Conservation (phyloP, 1,140 invertebrate genomes). For the Pseudomyrmex pallidus region DNA sequence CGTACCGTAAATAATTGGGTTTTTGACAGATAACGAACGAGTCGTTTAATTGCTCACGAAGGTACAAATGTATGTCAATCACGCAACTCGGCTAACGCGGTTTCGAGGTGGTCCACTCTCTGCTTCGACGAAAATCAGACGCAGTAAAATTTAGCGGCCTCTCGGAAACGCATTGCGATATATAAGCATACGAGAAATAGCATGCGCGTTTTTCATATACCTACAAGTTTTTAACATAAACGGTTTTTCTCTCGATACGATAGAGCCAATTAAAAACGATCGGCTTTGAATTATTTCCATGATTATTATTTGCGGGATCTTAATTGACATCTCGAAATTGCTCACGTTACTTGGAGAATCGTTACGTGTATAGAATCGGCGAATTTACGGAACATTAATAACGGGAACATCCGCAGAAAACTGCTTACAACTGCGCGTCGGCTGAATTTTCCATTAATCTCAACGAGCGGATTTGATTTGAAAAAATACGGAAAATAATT, state of each 20-base stretch:
- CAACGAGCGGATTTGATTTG: not conserved
- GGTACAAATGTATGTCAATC: slow-evolving; percentile 65
- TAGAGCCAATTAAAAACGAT: slow-evolving; percentile 37
- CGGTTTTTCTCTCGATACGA: slow-evolving; percentile 23
- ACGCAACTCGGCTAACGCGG: slow-evolving; percentile 57
- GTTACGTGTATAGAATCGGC: not conserved
- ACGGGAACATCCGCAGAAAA: not conserved
- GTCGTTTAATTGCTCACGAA: slow-evolving; percentile 47
- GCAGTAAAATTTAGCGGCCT: slow-evolving; percentile 54
- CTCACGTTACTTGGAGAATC: not conserved
- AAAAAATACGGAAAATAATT: slow-evolving; percentile 25
- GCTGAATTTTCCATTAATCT: slow-evolving; percentile 13
- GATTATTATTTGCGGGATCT: slow-evolving; percentile 35
- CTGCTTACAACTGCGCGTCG: not conserved
- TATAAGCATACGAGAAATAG: not conserved
- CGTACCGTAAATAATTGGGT: slow-evolving; percentile 33
- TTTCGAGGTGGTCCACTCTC: slow-evolving; percentile 63
- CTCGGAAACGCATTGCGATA: slow-evolving; percentile 36
- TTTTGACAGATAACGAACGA: slow-evolving; percentile 52
- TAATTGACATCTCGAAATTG: slow-evolving; percentile 8
- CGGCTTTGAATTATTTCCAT: slow-evolving; percentile 16
- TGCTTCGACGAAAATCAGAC: slow-evolving; percentile 47
- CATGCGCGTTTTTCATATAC: slow-evolving; percentile 19
- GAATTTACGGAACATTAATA: slow-evolving; percentile 18
- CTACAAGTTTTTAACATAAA: slow-evolving; percentile 41